These are phyloP conservation scores for Hippasteria phrygiana DNA, from an alignment of 53 echinoderm and acorn worm genomes.

Conservation along the genomic window DNA sequence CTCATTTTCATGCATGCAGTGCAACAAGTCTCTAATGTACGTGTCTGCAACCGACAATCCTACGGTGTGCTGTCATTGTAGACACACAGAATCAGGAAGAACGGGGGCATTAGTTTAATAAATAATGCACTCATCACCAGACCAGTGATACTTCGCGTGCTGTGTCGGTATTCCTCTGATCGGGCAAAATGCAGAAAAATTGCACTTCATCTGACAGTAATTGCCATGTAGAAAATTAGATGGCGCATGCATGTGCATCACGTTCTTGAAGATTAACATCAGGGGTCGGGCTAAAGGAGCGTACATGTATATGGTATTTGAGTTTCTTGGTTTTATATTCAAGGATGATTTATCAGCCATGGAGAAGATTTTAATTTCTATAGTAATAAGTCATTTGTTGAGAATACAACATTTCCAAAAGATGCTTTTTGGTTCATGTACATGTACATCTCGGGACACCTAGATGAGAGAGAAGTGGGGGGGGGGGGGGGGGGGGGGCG, in stretches of 20 bases:
- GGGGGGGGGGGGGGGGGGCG: no score
- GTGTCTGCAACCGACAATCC: background rate
- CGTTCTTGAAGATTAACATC: background rate
- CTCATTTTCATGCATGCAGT: slow-evolving; percentile 40
- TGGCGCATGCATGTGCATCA: background rate
- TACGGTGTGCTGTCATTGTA: background rate
- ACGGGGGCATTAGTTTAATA: background rate
- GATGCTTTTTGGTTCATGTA: no score
- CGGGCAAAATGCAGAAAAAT: background rate
- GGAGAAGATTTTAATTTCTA: no score
- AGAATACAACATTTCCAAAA: no score
- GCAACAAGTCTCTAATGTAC: slow-evolving; percentile 35
- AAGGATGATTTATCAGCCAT: no score
- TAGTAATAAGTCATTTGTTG: no score
- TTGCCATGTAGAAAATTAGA: background rate
- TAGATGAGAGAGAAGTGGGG: no score
- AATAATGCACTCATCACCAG: background rate
- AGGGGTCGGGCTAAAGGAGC: background rate
- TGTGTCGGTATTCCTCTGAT: background rate
- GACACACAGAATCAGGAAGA: background rate
- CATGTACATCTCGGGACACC: no score
- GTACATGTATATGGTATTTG: no score
- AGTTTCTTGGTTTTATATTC: no score
- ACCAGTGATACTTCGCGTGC: background rate
- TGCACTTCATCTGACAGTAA: background rate